Base-by-base conservation (phyloP, 2,888 invertebrate species). In the Leptothorax acervorum region DNA sequence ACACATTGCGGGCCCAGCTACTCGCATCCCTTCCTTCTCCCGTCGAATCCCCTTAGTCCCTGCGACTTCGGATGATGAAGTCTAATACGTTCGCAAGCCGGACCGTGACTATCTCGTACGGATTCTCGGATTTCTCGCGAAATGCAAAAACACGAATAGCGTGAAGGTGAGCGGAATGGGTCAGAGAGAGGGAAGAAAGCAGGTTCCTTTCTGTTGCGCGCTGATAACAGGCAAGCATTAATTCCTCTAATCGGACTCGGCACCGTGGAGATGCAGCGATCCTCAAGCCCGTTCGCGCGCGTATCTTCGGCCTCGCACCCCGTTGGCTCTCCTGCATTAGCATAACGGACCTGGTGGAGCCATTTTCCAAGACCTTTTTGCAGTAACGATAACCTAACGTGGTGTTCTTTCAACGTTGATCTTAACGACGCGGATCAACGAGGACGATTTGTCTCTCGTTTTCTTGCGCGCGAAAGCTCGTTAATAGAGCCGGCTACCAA, bases 11-110 rank as follows among this genome's bases (percentile, higher is more conserved):
- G 55, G 23, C 28, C 71, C 51, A 28, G 42, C 81, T 39, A 35
- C 23, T 35, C 71, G 71, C 70, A 48, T 68, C 71, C 71, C 65
- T 76, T 78, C 60, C 78, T 76, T 85, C 83, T 82, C n/a, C 78
- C 83, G 57, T 85, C 84, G 87, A 92, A 90, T 91, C 89, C 90
- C 86, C 84, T 91, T 90, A 90, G 90, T 87, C 87, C 86, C 85
- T 71, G 83, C 85, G 71, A 88, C 81, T 86, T 86, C 82, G 84
- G 85, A 89, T 88, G 89, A 91, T 91, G 88, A 92, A 91, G 88
- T 88, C 84, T 89, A 86, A 87, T 88, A 85, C 85, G 65, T 45
- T 71, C 63, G 78, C 86, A 86, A 73, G 86, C 62, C 57, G 83
- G 88, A 90, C 87, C 90, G 90, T 90, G 91, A 91, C 89, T 89